phyloP scores from a whole-genome alignment of 2,888 invertebrate species.

The Phrixothrix hirtus region DNA sequence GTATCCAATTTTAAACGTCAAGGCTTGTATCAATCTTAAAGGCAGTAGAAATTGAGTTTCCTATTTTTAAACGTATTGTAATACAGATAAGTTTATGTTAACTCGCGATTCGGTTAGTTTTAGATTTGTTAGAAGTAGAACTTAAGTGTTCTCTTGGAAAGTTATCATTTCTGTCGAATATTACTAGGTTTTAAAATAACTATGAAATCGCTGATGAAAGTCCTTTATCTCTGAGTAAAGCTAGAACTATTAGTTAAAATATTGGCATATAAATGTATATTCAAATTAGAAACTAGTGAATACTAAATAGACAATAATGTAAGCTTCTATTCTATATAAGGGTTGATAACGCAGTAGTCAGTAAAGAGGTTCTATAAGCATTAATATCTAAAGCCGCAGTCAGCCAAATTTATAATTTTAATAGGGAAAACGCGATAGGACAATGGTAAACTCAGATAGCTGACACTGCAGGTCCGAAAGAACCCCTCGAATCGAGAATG shows the following conservation, averaged over 20 bases:
- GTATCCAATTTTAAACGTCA: neutral
- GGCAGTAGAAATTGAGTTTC: neutral
- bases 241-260: too few relatives aligned
- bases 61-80: too few relatives aligned
- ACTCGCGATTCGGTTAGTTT: too few relatives aligned
- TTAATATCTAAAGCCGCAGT: conserved; percentile 38
- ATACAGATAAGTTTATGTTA: too few relatives aligned
- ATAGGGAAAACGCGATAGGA: conserved; percentile 44
- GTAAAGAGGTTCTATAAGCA: conserved; percentile 28
- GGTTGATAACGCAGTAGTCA: conserved; percentile 20
- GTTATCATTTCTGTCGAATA: too few relatives aligned
- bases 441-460: conserved; percentile 47
- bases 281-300: neutral
- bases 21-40: neutral
- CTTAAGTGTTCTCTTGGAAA: too few relatives aligned
- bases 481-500: conserved; percentile 46
- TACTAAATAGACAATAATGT: conserved; percentile 13
- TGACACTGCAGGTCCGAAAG: conserved; percentile 45
- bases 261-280: neutral
- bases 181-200: too few relatives aligned
- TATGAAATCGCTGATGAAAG: too few relatives aligned
- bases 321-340: conserved; percentile 12
- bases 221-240: too few relatives aligned
- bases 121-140: too few relatives aligned
- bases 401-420: conserved; percentile 47